Base-by-base conservation (phyloP, 2,797 vertebrate genomes). In the Antennarius maculatus region DNA sequence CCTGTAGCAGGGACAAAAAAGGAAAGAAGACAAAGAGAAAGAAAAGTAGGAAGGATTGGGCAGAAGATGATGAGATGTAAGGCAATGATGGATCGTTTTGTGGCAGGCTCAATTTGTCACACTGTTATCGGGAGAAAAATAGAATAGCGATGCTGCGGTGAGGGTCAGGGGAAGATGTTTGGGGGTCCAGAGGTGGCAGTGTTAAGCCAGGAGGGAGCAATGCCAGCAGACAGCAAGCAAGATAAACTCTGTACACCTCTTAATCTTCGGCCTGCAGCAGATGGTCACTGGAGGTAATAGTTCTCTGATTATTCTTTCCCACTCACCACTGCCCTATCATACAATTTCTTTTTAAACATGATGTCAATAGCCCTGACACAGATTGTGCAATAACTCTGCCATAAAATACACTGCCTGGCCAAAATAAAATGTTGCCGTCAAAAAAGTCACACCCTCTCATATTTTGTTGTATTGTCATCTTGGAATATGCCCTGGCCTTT, bases 41-140 rank as follows among this genome's bases (percentile, higher is more conserved):
- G 74, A 61, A 71, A 61, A 74, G 77, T 76, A 79, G 66, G 57
- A 65, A 83, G 77, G 69, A 74, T 73, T 83, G 83, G 86, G 80
- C 72, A 82, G 74, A 58, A 54, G 75, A 77, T 84, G 89, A 90
- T 84, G 85, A 88, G 87, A 88, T 82, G 80, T 78, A 77, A 83
- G 87, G 88, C 90, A 87, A 86, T 91, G 91, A 94, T 89, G 83
- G 90, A 93, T 89, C 51, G 77, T 79, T 78, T 86, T 71, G 76
- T 91, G 84, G 86, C 88, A 92, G 74, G 67, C 81, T 81, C 86
- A 85, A 86, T 93, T 88, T 86, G 90, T 91, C 89, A 88, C 77
- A 66, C 80, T 66, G 77, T 83, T 86, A 93, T 90, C 77, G 77
- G 83, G 86, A 86, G 87, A 85, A 87, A 89, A 91, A 92, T 86